phyloP scores from a whole-genome alignment of 1,140 invertebrate genomes.

The Riptortus pedestris region DNA sequence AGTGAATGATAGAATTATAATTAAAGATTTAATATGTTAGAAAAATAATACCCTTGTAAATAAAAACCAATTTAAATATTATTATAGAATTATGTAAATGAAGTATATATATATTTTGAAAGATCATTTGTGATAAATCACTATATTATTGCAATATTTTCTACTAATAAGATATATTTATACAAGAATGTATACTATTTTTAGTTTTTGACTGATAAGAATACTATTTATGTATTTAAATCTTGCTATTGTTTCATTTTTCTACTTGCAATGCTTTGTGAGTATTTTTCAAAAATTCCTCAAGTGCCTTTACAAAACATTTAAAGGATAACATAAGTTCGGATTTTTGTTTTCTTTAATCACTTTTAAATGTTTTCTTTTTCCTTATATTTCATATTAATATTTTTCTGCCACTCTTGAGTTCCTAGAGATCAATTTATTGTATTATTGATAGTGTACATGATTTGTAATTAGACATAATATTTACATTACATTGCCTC shows the following conservation, averaged over 20 bases:
- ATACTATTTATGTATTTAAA: not conserved
- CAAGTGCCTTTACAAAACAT: constrained; percentile 8
- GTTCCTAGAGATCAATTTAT: not conserved
- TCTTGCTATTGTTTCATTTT: not conserved
- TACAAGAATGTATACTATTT: not conserved
- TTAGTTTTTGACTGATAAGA: not conserved
- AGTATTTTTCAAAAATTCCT: constrained; percentile 5
- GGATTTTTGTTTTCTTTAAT: not conserved
- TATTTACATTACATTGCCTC: no score
- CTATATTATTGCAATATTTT: not conserved
- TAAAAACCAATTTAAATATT: no score
- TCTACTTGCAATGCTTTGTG: not conserved
- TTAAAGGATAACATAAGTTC: not conserved
- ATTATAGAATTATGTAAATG: not conserved
- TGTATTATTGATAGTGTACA: no score
- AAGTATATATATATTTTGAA: not conserved
- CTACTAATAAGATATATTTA: not conserved
- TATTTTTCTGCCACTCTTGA: constrained; percentile 1
- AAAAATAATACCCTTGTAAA: no score
- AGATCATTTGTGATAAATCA: not conserved
- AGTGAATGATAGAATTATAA: no score
- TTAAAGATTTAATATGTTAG: no score
- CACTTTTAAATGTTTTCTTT: not conserved
- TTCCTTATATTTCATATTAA: not conserved
- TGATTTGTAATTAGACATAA: no score